Evolutionary conservation across 1,140 invertebrate species (phyloP), one percentile per base, ranked within the genome.

Genomic region (Anoplolepis gracilipes): DNA sequence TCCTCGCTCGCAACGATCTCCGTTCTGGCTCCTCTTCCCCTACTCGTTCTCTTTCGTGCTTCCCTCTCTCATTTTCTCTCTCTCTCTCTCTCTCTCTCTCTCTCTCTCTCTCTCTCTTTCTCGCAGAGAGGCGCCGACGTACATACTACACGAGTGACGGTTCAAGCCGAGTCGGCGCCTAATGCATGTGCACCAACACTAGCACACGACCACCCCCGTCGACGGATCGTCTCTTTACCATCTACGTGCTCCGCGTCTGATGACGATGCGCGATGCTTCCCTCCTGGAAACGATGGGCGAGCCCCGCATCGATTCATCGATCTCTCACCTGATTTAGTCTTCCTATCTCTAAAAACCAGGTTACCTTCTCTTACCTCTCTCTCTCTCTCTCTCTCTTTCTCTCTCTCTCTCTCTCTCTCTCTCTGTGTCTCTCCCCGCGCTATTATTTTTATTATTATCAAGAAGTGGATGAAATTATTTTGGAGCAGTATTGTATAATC

Each of bases 231-330:
- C 79, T 84, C 42, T 36, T 77, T 57, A 49, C 62, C 61, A 79
- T 85, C 84, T 42, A 84, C 72, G 72, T 73, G 53, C 53, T 82
- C 33, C 78, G 33, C 19, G 69, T 76, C 59, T 67, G 81, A 75
- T 46, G 79, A 53, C 36, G 57, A 19, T 65, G 49, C 39, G 81
- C 10, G 46, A 49, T 42, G 69, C 53, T 76, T 72, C 87, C 84
- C 62, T 49, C 42, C 64, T 57, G 67, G 82, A 88, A 42, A 53
- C 79, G 72, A 85, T 67, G 72, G 25, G 77, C 30, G 59, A 61
- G 59, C n/a, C 65, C 86, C 46, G 65, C 57, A n/a, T n/a, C 61
- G 49, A 64, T 39, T 61, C 62, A 86, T 84, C 88, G 87, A 77
- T 73, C 67, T 79, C 64, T 77, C 53, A 82, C 55, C 78, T 82